Percentiles rank a stretch among this genome's conserved stretches.
Evolutionary conservation across 2,113 vertebrate species (phyloP).

Genomic region (Ahaetulla prasina): DNA sequence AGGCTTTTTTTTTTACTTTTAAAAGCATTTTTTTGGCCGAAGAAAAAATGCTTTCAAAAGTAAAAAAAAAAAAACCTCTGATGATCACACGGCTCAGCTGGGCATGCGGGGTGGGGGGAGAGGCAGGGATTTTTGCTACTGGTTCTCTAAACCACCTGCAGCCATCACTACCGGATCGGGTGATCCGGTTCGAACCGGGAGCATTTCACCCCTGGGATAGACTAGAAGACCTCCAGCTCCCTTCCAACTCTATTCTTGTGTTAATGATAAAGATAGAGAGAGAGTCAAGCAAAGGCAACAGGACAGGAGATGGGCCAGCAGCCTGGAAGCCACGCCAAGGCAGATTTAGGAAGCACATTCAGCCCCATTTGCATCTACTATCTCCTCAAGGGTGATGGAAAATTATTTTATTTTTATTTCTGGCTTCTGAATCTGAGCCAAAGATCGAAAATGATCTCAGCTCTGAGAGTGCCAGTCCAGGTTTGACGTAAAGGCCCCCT

Average conservation of each 20-base stretch:
- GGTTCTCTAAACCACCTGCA: too few relatives aligned
- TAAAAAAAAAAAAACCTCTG: too few relatives aligned
- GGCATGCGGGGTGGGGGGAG: too few relatives aligned
- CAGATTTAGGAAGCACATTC: neutral
- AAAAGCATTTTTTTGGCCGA: too few relatives aligned
- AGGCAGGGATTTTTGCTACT: too few relatives aligned
- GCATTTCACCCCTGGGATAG: too few relatives aligned
- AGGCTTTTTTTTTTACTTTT: too few relatives aligned
- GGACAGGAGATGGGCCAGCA: neutral
- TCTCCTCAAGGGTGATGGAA: neutral
- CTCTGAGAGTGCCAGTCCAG: neutral
- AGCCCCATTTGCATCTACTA: neutral
- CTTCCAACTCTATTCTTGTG: neutral
- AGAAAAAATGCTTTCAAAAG: too few relatives aligned
- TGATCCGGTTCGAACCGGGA: too few relatives aligned
- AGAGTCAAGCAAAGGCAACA: neutral
- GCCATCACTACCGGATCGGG: too few relatives aligned
- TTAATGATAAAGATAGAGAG: neutral
- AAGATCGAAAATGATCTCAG: neutral
- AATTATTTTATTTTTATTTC: neutral
- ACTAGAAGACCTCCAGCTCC: neutral
- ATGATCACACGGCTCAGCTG: too few relatives aligned
- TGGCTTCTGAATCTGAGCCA: neutral
- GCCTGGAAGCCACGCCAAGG: neutral
- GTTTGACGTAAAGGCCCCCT: neutral